Percentiles rank a stretch among this genome's conserved stretches.
Evolutionary conservation across 2,113 vertebrate species (phyloP).

Genomic region (Dipodomys spectabilis): DNA sequence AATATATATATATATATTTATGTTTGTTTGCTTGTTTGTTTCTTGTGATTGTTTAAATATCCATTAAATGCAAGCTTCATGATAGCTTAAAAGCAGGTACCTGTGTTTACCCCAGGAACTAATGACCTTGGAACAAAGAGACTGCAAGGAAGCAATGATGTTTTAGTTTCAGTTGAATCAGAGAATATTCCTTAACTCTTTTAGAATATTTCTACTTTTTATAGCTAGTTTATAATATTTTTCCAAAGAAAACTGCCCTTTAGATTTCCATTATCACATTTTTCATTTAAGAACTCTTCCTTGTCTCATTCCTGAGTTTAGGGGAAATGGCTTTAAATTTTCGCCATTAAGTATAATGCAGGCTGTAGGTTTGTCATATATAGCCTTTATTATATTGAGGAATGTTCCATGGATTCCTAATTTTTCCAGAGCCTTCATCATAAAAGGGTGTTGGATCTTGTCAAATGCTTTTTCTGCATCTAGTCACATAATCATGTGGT

Average conservation of each 20-base stretch:
- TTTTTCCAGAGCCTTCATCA: too few relatives aligned
- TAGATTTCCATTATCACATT: neutral
- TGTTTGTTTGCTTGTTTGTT: neutral
- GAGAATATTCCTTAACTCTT: slow-evolving; percentile 4
- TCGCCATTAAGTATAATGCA: too few relatives aligned
- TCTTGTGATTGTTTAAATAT: neutral
- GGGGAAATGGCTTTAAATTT: too few relatives aligned
- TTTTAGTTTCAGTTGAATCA: neutral
- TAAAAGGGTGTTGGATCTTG: too few relatives aligned
- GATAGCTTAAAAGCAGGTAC: neutral
- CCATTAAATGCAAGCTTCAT: neutral
- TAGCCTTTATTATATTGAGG: too few relatives aligned
- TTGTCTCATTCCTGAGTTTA: neutral
- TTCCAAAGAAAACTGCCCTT: neutral
- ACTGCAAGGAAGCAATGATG: neutral
- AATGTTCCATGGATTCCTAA: too few relatives aligned
- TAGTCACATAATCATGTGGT: too few relatives aligned
- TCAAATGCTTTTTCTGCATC: too few relatives aligned
- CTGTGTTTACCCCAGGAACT: neutral
- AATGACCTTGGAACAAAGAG: neutral
- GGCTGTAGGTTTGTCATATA: too few relatives aligned
- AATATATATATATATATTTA: too few relatives aligned
- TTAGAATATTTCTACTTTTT: neutral
- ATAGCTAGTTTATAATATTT: neutral
- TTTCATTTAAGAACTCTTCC: neutral